phyloP scores from a whole-genome alignment of 2,888 invertebrate species.

The Tipula confusa region DNA sequence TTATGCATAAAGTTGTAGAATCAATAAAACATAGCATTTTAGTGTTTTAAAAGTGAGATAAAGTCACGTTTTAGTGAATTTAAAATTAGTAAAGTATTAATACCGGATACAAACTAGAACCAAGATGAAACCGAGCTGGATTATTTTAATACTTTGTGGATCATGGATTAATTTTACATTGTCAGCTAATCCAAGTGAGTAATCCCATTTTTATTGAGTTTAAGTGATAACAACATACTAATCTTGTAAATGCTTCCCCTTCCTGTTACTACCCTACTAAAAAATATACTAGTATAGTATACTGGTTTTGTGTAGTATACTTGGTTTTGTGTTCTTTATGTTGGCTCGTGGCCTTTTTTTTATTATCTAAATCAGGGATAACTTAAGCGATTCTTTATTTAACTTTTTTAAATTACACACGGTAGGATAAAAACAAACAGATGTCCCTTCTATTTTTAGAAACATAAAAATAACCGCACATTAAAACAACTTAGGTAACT shows the following conservation, averaged over 20 bases:
- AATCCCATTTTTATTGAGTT: background rate
- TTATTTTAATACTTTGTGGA: background rate
- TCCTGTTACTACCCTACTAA: background rate
- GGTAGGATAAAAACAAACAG: too few relatives aligned
- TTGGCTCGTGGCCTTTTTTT: background rate
- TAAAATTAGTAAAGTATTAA: background rate
- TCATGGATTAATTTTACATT: background rate
- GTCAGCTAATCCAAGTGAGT: conserved; percentile 3
- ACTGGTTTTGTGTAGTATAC: background rate
- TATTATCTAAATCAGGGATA: background rate
- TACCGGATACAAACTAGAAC: background rate
- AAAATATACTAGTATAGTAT: background rate
- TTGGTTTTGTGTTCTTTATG: background rate
- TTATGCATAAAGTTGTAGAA: background rate
- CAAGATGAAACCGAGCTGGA: background rate
- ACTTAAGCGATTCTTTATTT: background rate
- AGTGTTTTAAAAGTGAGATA: background rate
- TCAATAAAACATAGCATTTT: background rate
- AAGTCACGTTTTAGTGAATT: background rate
- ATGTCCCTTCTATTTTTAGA: too few relatives aligned
- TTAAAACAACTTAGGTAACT: too few relatives aligned
- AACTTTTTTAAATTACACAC: too few relatives aligned
- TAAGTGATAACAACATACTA: background rate
- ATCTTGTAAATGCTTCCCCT: background rate
- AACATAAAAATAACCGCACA: too few relatives aligned